Evolutionary conservation across 2,797 vertebrate genomes (phyloP), one percentile per base, ranked within the genome.

Genomic region (Malacoctenus gilli): DNA sequence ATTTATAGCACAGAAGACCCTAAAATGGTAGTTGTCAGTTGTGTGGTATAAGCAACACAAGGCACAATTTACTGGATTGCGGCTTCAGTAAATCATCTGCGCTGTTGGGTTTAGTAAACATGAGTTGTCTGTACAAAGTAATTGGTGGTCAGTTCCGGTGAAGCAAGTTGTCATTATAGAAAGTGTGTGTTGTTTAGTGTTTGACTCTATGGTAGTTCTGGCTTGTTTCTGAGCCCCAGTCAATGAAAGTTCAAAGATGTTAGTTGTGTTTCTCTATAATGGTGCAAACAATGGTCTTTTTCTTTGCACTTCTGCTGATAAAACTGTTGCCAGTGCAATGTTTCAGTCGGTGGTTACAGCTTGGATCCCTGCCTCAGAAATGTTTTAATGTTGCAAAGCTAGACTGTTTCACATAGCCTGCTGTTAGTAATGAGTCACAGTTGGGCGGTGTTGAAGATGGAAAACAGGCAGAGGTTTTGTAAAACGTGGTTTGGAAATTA

Each of bases 1-100:
- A 60, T 64, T 69, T 67, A 59, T 53, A 67, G 41, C 47, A 59
- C 31, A 14, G 66, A 59, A 72, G 50, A 38, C 31, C 11, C 38
- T 43, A 2, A 48, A 54, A 63, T 59, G 31, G 41, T 53, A 37
- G 34, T n/a, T 53, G 40, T 65, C 16, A 44, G 58, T 38, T 67
- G 35, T 22, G 54, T 48, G 40, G 16, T 39, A 67, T 61, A 8
- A 66, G 30, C 40, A 56, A 50, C 67, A 51, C 69, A 16, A 19
- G 47, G 50, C 16, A 34, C 50, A 65, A 54, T 68, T 63, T 47
- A 38, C 39, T 39, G 16, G 44, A 50, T 46, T 46, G 40, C 21
- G 40, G 50, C 30, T 47, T 43, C 16, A 42, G 40, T 44, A 54
- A 57, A 32, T 63, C 16, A 34, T 38, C 46, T 5, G 0, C 19